A percentile compares a stretch with the other conserved stretches of the same genome.
phyloP scores from a whole-genome alignment of 2,888 invertebrate genomes.

The Cryptocephalus moraei region DNA sequence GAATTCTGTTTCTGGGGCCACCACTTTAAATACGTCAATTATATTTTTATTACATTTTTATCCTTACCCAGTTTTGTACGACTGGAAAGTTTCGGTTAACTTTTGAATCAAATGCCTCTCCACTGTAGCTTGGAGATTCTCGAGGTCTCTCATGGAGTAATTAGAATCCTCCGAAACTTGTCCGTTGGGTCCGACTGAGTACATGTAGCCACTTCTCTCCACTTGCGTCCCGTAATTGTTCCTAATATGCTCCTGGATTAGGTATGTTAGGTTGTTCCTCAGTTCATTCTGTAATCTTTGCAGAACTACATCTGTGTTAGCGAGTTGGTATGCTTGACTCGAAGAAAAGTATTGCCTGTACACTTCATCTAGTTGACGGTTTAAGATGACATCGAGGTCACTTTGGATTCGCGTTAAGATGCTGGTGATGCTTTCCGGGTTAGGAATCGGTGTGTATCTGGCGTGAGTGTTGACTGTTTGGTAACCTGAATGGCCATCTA shows the following conservation, averaged over 20 bases:
- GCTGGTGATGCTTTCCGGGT: slow-evolving; percentile 26
- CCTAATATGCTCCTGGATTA: slow-evolving; percentile 27
- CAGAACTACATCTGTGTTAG: slow-evolving; percentile 24
- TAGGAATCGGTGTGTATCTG: slow-evolving; percentile 20
- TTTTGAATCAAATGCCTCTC: slow-evolving; percentile 29
- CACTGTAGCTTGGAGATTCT: slow-evolving; percentile 27
- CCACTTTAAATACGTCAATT: too few relatives aligned
- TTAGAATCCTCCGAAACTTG: slow-evolving; percentile 24
- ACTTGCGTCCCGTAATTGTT: slow-evolving; percentile 30
- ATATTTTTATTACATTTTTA: not conserved
- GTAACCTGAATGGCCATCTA: slow-evolving; percentile 1
- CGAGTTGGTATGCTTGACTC: slow-evolving; percentile 10
- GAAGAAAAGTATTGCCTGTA: slow-evolving; percentile 22
- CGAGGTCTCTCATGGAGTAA: slow-evolving; percentile 29
- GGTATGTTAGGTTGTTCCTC: slow-evolving; percentile 26
- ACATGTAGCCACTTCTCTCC: slow-evolving; percentile 25
- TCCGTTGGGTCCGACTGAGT: slow-evolving; percentile 20
- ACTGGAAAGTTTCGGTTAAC: slow-evolving; percentile 22
- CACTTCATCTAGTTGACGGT: slow-evolving; percentile 23
- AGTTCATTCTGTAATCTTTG: slow-evolving; percentile 28
- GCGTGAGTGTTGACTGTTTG: slow-evolving; percentile 5
- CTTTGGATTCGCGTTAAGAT: slow-evolving; percentile 29
- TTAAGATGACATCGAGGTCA: slow-evolving; percentile 24
- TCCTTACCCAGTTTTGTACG: slow-evolving; percentile 12
- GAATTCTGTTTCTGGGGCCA: too few relatives aligned